Conservation (phyloP, 2,888 invertebrate genomes). For the Callimorpha dominula region DNA sequence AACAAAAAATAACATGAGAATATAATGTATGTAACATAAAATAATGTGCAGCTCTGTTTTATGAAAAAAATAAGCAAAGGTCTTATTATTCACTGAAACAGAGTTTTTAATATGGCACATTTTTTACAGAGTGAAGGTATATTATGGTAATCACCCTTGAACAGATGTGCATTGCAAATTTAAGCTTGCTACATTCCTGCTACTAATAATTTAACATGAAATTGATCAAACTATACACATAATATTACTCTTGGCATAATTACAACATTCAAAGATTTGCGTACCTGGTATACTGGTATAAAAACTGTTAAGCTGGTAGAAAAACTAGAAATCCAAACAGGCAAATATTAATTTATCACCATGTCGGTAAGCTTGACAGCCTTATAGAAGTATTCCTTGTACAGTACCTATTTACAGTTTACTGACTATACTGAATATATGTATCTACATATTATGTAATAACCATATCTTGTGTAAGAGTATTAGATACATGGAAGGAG, state of each 20-base stretch:
- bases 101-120: constrained; percentile 74
- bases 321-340: not conserved
- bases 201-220: not conserved
- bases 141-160: constrained; percentile 68
- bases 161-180: constrained; percentile 74
- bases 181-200: not conserved
- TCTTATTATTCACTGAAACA: constrained; percentile 42
- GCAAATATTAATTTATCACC: not conserved
- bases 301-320: not conserved
- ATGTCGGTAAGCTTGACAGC: not conserved
- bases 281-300: not conserved
- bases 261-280: not conserved
- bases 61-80: constrained; percentile 33
- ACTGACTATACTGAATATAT: no score
- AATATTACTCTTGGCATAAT: not conserved
- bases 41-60: constrained; percentile 30
- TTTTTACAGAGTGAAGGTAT: constrained; percentile 75
- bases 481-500: no score
- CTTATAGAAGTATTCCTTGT: not conserved
- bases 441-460: no score
- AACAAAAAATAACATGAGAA: no score
- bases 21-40: not conserved
- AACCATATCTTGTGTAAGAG: no score
- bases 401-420: no score
- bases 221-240: not conserved